Conservation (phyloP, 2,888 invertebrate genomes). For the Habrosyne pyritoides region DNA sequence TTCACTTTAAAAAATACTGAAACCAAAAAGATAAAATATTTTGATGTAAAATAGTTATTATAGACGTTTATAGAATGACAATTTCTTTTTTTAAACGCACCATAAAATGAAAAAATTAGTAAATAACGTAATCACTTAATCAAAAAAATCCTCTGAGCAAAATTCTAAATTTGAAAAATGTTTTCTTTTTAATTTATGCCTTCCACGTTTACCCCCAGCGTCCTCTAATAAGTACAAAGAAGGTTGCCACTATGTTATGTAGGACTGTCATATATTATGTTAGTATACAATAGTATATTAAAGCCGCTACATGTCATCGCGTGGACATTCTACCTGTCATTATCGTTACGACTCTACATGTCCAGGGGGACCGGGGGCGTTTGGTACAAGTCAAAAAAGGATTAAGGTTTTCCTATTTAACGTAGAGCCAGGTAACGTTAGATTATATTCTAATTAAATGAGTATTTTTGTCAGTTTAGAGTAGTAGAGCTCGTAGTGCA, state of each 20-base stretch:
- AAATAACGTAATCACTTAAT: too few species aligned
- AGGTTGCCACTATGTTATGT: neutral
- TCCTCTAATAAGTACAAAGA: neutral
- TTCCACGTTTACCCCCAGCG: neutral
- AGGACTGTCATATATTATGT: neutral
- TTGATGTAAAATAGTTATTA: too few species aligned
- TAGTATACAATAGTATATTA: neutral
- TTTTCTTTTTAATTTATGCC: neutral
- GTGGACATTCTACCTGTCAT: slow-evolving; percentile 32
- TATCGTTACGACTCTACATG: slow-evolving; percentile 19
- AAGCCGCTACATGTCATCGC: slow-evolving; percentile 16
- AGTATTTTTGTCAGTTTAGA: too few species aligned
- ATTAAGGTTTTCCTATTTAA: neutral
- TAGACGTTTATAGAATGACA: too few species aligned
- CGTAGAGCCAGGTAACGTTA: too few species aligned
- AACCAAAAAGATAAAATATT: too few species aligned
- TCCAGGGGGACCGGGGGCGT: slow-evolving; percentile 2
- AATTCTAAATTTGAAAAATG: neutral
- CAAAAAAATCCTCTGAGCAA: neutral
- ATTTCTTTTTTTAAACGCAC: too few species aligned
- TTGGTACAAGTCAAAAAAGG: neutral
- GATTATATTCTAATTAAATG: too few species aligned
- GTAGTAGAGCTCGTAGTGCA: too few species aligned
- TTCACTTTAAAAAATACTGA: too few species aligned
- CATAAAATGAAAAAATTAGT: too few species aligned